Base-by-base conservation (phyloP, 2,797 vertebrate genomes). In the Ciconia nigra region DNA sequence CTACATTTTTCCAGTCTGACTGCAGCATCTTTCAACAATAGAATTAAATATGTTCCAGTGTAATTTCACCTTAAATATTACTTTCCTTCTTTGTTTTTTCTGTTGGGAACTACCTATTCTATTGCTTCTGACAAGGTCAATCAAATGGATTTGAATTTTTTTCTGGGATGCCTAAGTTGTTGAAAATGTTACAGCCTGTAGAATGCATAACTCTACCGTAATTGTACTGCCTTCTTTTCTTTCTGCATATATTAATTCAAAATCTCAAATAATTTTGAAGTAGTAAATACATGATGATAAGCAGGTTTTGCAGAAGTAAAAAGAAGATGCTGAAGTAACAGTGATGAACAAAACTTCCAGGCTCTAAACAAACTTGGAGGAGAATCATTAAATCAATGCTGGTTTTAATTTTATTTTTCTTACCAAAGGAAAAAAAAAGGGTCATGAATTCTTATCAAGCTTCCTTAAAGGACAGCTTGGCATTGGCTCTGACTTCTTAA, bases 401-500 rank as follows among this genome's bases (percentile, higher is more conserved):
- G 70, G 51, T 74, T 96, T 96, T 96, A 95, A 97, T 96, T 96
- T 96, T 95, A 88, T 96, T 97, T 97, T 98, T 96, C 87, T 74
- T 96, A 97, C 93, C 55, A 95, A 97, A 90, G 77, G 15, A 10
- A 39, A 66, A 67, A 86, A 92, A 89, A 91, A 41, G 42, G 55
- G 42, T 54, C 84, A 97, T 93, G 93, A 94, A 97, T 98, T 98
- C 93, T 96, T 97, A 98, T 97, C 94, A 97, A 83, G 91, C 91
- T 97, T 96, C 83, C 90, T 97, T 95, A 96, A 94, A 96, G 94
- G 97, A 98, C 96, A 98, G 90, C 88, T 98, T 98, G 97, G 96
- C 97, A 97, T 97, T 95, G 96, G 96, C 76, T 97, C 93, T 95
- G 95, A 97, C 96, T 97, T 97, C 96, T 97, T 98, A 95, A 98